Evolutionary conservation across 2,888 invertebrate genomes (phyloP), one percentile per base, ranked within the genome.

Genomic region (Plagodis pulveraria): DNA sequence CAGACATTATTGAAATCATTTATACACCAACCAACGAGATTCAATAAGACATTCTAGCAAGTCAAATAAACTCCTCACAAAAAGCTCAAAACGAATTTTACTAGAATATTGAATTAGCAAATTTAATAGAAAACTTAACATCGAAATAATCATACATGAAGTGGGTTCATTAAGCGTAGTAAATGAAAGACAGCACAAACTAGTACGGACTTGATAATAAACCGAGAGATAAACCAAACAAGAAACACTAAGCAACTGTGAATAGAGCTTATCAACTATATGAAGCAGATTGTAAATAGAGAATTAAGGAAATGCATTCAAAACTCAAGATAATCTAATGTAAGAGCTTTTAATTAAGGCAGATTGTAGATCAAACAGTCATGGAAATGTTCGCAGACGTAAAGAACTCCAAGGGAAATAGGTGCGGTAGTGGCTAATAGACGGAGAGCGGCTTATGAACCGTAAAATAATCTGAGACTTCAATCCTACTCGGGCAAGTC

Each of bases 191-290:
- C 11, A 35, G 7, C n/a, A 12, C 35, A 48, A 34, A 41, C 47
- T 42, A 35, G 11, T 49, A 6, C 44, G 33, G 9, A 49, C 49
- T 42, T 47, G 44, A 22, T 54, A 22, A 42, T 36, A 0, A 10
- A 8, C 9, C 5, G 9, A 45, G 43, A 56, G 35, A 51, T 51
- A 47, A 50, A 47, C 35, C 40, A 50, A 45, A 34, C 45, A 38
- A 44, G 36, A 6, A 36, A 36, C 36, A 36, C 36, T 36, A 9
- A 35, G 56, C 8, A 12, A 11, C 38, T 56, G 44, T 41, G 10
- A 51, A 47, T 47, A 47, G 36, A 36, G 41, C 34, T 54, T 56
- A 50, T 40, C 11, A 41, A 45, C 34, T 0, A 7, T 33, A 43
- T 41, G 34, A 45, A 45, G 10, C 32, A 36, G 38, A 42, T n/a